phyloP scores from a whole-genome alignment of 1,140 invertebrate species.

The honey bee (Apis mellifera) region DNA sequence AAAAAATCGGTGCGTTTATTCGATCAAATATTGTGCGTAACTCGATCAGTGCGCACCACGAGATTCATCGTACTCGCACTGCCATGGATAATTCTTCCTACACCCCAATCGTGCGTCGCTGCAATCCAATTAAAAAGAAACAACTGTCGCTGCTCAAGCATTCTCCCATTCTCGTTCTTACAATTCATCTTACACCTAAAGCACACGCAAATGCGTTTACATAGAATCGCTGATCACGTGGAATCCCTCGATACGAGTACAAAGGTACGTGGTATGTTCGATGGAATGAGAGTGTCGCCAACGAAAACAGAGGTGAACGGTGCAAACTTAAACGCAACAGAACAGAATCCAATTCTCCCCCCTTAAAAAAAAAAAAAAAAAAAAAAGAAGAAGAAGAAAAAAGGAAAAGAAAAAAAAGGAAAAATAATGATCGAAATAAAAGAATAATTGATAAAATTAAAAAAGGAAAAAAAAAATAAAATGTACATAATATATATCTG shows the following conservation, averaged over 20 bases:
- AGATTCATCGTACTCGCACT: too few species aligned
- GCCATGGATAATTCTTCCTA: too few species aligned
- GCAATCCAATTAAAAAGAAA: not conserved
- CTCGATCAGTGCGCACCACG: too few species aligned
- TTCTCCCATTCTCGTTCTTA: slow-evolving; percentile 6
- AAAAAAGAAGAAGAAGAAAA: not conserved
- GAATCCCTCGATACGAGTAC: slow-evolving; percentile 25
- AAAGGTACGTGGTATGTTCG: slow-evolving; percentile 40
- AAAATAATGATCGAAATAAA: not conserved
- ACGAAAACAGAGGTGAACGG: slow-evolving; percentile 16
- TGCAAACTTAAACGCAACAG: slow-evolving; percentile 15
- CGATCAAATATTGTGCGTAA: too few species aligned
- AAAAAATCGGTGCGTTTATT: too few species aligned
- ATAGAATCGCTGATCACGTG: slow-evolving; percentile 18
- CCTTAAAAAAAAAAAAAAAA: not conserved
- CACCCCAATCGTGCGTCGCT: too few species aligned
- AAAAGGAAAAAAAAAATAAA: slow-evolving; percentile 20
- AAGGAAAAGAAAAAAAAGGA: not conserved
- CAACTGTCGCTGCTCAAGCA: not conserved
- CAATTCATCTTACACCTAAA: slow-evolving; percentile 34
- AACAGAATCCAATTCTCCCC: not conserved
- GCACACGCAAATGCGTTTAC: slow-evolving; percentile 24
- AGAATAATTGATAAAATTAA: not conserved
- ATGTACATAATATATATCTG: slow-evolving; percentile 8
- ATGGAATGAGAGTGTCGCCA: slow-evolving; percentile 39